These are phyloP conservation scores for Odontocerum albicorne DNA, from an alignment of 2,888 invertebrate genomes.

Conservation along the genomic window DNA sequence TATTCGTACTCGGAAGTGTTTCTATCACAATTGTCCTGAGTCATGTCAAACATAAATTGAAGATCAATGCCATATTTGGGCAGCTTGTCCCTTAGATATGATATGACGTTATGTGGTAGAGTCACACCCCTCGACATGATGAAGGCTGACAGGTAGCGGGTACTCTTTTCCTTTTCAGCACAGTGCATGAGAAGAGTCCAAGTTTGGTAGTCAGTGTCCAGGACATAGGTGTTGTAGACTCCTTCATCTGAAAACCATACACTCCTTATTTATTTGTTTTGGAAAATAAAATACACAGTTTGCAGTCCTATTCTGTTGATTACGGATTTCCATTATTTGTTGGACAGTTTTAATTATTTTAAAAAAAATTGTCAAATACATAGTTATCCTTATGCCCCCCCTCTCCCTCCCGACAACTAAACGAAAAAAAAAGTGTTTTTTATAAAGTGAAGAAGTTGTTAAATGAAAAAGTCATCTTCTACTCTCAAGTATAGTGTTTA, in stretches of 20 bases:
- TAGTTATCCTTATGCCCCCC: no score
- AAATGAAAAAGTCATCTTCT: no score
- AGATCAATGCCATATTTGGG: constrained; percentile 83
- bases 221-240: constrained; percentile 83
- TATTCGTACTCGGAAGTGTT: constrained; percentile 4
- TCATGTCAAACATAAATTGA: constrained; percentile 81
- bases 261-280: no score
- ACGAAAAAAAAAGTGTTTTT: no score
- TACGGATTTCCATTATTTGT: no score
- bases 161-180: constrained; percentile 78
- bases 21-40: constrained; percentile 67
- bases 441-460: no score
- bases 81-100: constrained; percentile 75
- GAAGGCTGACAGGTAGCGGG: constrained; percentile 80
- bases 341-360: no score
- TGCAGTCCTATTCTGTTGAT: not conserved
- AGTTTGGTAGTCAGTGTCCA: constrained; percentile 81
- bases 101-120: constrained; percentile 67
- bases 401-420: no score
- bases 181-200: constrained; percentile 86
- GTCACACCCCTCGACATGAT: constrained; percentile 67
- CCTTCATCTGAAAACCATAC: constrained; percentile 83
- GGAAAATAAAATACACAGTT: constrained; percentile 17
- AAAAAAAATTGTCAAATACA: no score
- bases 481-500: no score